phyloP scores from a whole-genome alignment of 2,888 invertebrate species.

The Adela reaumurella region DNA sequence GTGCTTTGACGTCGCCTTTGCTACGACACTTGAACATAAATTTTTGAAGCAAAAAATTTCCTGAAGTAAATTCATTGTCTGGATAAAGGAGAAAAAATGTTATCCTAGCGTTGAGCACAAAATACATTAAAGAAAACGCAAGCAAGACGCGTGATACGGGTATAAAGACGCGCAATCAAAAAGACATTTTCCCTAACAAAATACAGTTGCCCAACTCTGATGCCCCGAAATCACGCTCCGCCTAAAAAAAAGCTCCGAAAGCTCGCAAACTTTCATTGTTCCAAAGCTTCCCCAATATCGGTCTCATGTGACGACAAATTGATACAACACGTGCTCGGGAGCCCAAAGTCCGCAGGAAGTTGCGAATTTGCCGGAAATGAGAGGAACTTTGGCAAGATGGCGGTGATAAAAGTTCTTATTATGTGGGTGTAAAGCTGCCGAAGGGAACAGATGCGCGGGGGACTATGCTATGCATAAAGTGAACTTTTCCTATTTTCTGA shows the following conservation, averaged over 20 bases:
- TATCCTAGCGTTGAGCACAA: too few species aligned
- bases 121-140: too few species aligned
- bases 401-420: not conserved
- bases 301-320: not conserved
- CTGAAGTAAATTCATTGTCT: too few species aligned
- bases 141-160: too few species aligned
- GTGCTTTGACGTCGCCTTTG: too few species aligned
- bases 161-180: too few species aligned
- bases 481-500: too few species aligned
- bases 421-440: not conserved
- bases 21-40: too few species aligned
- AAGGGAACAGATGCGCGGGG: not conserved
- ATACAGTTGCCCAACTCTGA: not conserved
- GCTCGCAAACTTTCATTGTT: not conserved
- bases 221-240: not conserved
- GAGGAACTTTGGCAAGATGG: not conserved
- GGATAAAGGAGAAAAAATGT: too few species aligned
- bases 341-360: not conserved
- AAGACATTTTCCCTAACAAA: not conserved
- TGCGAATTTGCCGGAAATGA: not conserved
- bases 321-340: not conserved
- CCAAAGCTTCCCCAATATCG: not conserved
- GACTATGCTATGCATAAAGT: not conserved
- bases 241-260: not conserved
- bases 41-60: too few species aligned